Conservation (phyloP, 1,140 invertebrate species). For the Chironomus tepperi region DNA sequence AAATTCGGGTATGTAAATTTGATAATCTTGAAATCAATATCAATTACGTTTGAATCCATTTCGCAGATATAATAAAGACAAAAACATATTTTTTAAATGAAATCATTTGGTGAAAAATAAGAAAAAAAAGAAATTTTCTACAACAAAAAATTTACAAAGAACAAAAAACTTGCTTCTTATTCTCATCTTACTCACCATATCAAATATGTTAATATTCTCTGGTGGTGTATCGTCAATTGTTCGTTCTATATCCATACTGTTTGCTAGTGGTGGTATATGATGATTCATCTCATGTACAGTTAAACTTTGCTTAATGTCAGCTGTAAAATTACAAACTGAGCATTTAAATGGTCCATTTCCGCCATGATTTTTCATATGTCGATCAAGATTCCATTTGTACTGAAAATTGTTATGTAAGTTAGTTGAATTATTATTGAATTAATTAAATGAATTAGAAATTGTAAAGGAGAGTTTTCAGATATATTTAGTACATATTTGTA, state of each 20-base stretch:
- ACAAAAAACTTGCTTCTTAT: background rate
- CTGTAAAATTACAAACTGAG: constrained; percentile 81
- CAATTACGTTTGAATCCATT: too few relatives aligned
- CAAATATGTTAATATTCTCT: constrained; percentile 18
- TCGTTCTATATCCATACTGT: constrained; percentile 32
- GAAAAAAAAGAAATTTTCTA: background rate
- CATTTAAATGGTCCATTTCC: constrained; percentile 74
- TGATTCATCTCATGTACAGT: constrained; percentile 87
- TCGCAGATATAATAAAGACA: too few relatives aligned
- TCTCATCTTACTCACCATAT: background rate
- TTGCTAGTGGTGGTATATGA: constrained; percentile 51
- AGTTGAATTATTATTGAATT: background rate
- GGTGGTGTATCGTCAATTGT: constrained; percentile 27
- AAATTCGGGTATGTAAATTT: too few relatives aligned
- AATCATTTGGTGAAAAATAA: too few relatives aligned
- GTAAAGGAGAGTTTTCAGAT: too few relatives aligned
- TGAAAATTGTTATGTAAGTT: background rate
- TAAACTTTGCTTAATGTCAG: constrained; percentile 84
- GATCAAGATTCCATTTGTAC: constrained; percentile 87
- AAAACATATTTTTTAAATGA: too few relatives aligned
- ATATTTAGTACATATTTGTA: background rate
- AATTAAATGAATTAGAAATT: background rate
- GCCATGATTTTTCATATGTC: constrained; percentile 85
- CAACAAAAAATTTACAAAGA: background rate
- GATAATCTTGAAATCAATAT: too few relatives aligned